A percentile compares a stretch with the other conserved stretches of the same genome.
Conservation (phyloP, 2,113 vertebrate genomes). For the Scartelaos histophorus region DNA sequence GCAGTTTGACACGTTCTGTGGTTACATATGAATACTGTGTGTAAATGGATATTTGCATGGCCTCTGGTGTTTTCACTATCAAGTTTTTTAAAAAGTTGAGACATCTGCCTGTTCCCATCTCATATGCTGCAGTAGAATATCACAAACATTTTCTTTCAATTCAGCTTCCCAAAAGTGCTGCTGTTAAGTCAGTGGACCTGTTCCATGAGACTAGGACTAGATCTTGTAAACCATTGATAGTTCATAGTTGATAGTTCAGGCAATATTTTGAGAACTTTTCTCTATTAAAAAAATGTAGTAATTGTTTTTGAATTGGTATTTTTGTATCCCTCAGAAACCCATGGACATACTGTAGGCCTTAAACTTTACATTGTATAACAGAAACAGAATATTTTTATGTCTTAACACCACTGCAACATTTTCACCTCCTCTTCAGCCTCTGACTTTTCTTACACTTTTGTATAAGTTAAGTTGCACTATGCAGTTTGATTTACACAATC, state of each 20-base stretch:
- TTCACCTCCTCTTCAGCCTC: background rate
- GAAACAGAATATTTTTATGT: no score
- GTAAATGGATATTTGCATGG: slow-evolving; percentile 69
- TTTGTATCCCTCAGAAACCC: no score
- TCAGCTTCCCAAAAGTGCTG: background rate
- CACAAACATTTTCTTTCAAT: background rate
- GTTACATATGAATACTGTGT: slow-evolving; percentile 51
- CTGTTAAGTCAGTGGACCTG: background rate
- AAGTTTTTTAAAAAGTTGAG: slow-evolving; percentile 54
- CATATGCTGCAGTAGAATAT: slow-evolving; percentile 10
- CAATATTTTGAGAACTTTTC: no score
- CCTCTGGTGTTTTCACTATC: slow-evolving; percentile 49
- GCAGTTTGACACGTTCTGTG: slow-evolving; percentile 46
- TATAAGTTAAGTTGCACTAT: slow-evolving; percentile 21
- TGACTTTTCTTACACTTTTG: slow-evolving; percentile 20
- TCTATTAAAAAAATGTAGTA: no score
- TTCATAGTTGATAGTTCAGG: no score
- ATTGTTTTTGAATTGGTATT: no score
- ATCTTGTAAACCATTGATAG: no score
- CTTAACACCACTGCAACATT: slow-evolving; percentile 12
- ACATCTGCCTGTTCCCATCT: slow-evolving; percentile 37
- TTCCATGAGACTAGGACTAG: background rate
- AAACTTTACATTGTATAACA: no score
- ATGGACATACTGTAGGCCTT: no score
- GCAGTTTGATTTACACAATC: slow-evolving; percentile 8